Base-by-base conservation (phyloP, 2,888 invertebrate species). In the Polyploca ridens region DNA sequence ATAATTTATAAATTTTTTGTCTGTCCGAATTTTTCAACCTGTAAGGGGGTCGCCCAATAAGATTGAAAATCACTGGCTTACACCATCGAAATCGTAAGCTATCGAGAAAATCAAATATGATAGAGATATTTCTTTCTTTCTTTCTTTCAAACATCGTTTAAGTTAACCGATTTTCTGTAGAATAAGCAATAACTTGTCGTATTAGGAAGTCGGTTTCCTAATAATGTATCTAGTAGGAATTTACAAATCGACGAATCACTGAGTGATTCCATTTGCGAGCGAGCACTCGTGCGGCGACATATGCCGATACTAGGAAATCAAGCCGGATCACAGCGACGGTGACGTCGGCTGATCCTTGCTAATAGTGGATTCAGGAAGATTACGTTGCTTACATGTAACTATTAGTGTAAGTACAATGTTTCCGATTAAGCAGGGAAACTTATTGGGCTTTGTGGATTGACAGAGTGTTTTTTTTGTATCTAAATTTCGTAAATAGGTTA, bases 231-330 rank as follows among this genome's bases (percentile, higher is more conserved):
- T 14, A 14, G 44, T 14, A 14, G 44, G 44, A 8, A n/a, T 41
- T 11, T 3, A 1, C 13, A 13, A 41, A 10, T n/a, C n/a, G n/a
- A n/a, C 49, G n/a, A 54, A 54, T 54, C 19, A 13, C 46, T 49
- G 46, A 44, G 46, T 46, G 46, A 54, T 54, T 54, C 49, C 16
- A 54, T 19, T 54, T 19, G 49, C n/a, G 49, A 54, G 49, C 49
- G 49, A 54, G n/a, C 49, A n/a, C 46, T 11, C 46, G 14, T 5
- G 44, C 46, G 4, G 46, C 1, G n/a, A 46, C n/a, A 8, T n/a
- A n/a, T 54, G 16, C 19, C 49, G 19, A 54, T 46, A 7, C n/a
- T n/a, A n/a, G n/a, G 5, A 46, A 41, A 41, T 41, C 41, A 41
- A 41, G 13, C n/a, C 5, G n/a, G n/a, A n/a, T 14, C 46, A 54